phyloP scores from a whole-genome alignment of 2,797 vertebrate species.

The Craterocephalus amniculus region DNA sequence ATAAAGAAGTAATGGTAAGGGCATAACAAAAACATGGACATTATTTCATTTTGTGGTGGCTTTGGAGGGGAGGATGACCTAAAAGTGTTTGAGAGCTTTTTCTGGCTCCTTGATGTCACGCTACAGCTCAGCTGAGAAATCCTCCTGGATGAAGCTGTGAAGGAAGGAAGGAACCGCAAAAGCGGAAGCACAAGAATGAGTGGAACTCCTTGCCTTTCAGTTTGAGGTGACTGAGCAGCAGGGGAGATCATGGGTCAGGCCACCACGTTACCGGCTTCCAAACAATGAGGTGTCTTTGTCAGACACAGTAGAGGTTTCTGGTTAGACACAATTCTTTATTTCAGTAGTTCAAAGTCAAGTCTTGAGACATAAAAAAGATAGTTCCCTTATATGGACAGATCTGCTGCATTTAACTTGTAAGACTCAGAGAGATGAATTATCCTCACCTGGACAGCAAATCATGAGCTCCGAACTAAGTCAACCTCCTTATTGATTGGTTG shows the following conservation, averaged over 20 bases:
- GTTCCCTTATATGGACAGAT: conserved; percentile 20
- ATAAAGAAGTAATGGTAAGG: conserved; percentile 68
- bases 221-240: conserved; percentile 51
- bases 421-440: not conserved
- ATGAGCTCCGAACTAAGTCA: not conserved
- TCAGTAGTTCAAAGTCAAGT: conserved; percentile 15
- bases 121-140: conserved; percentile 63
- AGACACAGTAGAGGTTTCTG: conserved; percentile 2
- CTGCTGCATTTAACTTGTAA: not conserved
- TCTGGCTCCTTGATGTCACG: conserved; percentile 78
- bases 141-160: conserved; percentile 64
- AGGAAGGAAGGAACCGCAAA: conserved; percentile 68
- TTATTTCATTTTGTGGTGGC: conserved; percentile 69
- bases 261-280: conserved; percentile 12
- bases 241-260: conserved; percentile 40
- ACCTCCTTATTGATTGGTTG: not conserved
- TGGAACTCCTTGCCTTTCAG: conserved; percentile 47
- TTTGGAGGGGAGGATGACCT: conserved; percentile 62
- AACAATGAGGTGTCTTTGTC: conserved; percentile 32
- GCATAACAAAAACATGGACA: conserved; percentile 72
- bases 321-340: conserved; percentile 18
- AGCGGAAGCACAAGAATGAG: conserved; percentile 67
- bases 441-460: not conserved
- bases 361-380: conserved; percentile 7
- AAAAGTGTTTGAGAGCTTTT: conserved; percentile 62